Base-by-base conservation (phyloP, 2,888 invertebrate species). In the Stegophylla sp. region DNA sequence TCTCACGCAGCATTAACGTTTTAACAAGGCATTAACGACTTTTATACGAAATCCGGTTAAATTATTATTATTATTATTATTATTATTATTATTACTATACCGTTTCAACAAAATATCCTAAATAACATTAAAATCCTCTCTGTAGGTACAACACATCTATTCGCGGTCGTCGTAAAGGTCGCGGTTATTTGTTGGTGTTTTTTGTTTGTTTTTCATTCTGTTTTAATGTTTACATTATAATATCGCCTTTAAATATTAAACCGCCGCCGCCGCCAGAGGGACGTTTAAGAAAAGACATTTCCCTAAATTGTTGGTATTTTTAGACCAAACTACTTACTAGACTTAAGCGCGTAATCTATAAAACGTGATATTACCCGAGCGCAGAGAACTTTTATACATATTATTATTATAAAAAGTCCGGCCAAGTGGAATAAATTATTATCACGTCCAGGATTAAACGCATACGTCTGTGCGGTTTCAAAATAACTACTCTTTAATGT, bases 1-100 rank as follows among this genome's bases (percentile, higher is more conserved):
- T 63, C 61, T 20, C 63, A 34, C 28, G 63, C 43, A 48, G 41
- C 28, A 61, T 48, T 48, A 26, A 59, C 59, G 23, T 73, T 73
- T 73, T 59, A 73, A 73, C 43, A 12, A 43, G 43, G 72, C 26
- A 72, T 72, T 72, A 72, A 72, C 72, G 72, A 72, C 72, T 73
- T 73, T 73, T 73, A 43, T 73, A 48, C 28, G 28, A 61, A 48
- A 74, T 48, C 20, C 45, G 48, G 61, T 28, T 74, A 63, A 63
- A 74, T 61, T 74, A n/a, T n/a, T n/a, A n/a, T n/a, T n/a, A n/a
- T n/a, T n/a, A n/a, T n/a, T n/a, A n/a, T n/a, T n/a, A n/a, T n/a
- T n/a, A n/a, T n/a, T n/a, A n/a, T n/a, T n/a, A n/a, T n/a, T n/a
- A n/a, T n/a, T n/a, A n/a, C n/a, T n/a, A 48, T 43, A 72, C 26